phyloP scores from a whole-genome alignment of 2,888 invertebrate genomes.

The Gnatocerus cornutus region DNA sequence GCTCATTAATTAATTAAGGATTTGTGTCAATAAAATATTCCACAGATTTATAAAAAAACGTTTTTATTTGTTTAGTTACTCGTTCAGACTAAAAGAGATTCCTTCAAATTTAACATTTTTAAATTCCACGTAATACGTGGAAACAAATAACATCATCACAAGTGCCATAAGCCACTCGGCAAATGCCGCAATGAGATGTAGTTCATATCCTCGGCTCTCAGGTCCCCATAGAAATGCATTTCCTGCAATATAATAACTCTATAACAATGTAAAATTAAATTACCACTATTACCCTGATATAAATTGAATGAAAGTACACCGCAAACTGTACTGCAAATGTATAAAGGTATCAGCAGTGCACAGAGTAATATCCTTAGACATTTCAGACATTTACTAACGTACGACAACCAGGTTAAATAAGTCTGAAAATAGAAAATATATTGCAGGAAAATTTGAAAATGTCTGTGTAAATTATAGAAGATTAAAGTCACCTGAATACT shows the following conservation, averaged over 20 bases:
- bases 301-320: slow-evolving; percentile 11
- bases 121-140: slow-evolving; percentile 75
- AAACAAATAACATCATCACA: slow-evolving; percentile 72
- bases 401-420: slow-evolving; percentile 38
- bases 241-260: slow-evolving; percentile 34
- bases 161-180: slow-evolving; percentile 76
- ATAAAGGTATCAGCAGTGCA: slow-evolving; percentile 25
- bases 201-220: slow-evolving; percentile 73
- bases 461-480: slow-evolving; percentile 1
- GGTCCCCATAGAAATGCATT: slow-evolving; percentile 69
- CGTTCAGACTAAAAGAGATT: slow-evolving; percentile 44
- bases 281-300: slow-evolving; percentile 27
- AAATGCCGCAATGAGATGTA: slow-evolving; percentile 74
- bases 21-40: too few relatives aligned
- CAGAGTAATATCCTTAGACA: slow-evolving; percentile 31
- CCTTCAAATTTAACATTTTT: slow-evolving; percentile 66
- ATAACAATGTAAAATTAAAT: slow-evolving; percentile 14
- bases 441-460: background rate
- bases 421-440: slow-evolving; percentile 24
- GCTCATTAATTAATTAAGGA: too few relatives aligned
- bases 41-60: background rate
- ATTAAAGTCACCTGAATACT: slow-evolving; percentile 71
- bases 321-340: slow-evolving; percentile 22
- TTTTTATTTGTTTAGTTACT: background rate
- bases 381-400: slow-evolving; percentile 21